These are phyloP conservation scores for Callopanchax toddi DNA, from an alignment of 2,113 vertebrate species.

Conservation along the genomic window DNA sequence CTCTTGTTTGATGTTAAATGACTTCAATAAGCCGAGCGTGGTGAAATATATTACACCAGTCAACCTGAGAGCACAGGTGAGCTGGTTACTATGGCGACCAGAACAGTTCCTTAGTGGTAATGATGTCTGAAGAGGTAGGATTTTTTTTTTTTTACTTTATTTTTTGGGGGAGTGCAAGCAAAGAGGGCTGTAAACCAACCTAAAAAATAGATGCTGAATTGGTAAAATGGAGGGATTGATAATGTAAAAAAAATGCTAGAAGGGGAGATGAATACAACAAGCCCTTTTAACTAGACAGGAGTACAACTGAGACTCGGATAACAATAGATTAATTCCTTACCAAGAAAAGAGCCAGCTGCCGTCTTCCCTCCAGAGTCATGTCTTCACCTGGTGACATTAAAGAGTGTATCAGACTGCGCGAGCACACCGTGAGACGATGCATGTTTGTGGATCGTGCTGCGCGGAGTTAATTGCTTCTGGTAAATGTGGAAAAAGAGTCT, in stretches of 20 bases:
- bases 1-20: constrained; percentile 77
- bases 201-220: not conserved
- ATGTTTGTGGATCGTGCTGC: not conserved
- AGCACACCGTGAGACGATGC: not conserved
- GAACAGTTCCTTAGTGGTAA: constrained; percentile 57
- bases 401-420: constrained; percentile 1
- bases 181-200: not conserved
- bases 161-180: not conserved
- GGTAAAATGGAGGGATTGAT: too few relatives aligned
- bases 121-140: constrained; percentile 60
- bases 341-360: constrained; percentile 86
- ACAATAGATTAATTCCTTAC: constrained; percentile 71
- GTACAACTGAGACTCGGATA: constrained; percentile 9
- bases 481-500: constrained; percentile 3
- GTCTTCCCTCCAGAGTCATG: constrained; percentile 81
- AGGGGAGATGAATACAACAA: constrained; percentile 31
- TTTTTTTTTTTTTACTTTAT: not conserved
- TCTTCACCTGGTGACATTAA: constrained; percentile 82
- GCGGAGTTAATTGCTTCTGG: constrained; percentile 12
- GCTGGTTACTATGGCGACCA: constrained; percentile 69
- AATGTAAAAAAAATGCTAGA: not conserved
- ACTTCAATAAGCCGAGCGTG: constrained; percentile 74
- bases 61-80: constrained; percentile 77
- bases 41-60: constrained; percentile 74
- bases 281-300: constrained; percentile 17